A percentile compares a stretch with the other conserved stretches of the same genome.
These are phyloP conservation scores for Chelmon rostratus DNA, from an alignment of 2,797 vertebrate species.

Conservation along the genomic window DNA sequence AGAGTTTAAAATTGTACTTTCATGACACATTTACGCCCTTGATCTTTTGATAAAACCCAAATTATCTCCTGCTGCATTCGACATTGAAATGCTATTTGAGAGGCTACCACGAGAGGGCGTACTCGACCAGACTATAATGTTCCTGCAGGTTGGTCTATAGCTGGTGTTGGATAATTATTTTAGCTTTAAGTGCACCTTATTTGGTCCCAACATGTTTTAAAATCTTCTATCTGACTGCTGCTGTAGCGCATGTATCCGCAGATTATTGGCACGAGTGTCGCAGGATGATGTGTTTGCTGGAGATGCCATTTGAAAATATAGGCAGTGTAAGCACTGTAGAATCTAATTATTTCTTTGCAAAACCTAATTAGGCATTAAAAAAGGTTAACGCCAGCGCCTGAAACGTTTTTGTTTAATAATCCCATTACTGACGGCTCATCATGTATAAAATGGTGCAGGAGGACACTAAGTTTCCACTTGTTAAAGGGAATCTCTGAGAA, in stretches of 20 bases:
- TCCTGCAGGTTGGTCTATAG: conserved; percentile 26
- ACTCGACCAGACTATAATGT: conserved; percentile 20
- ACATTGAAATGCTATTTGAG: background rate
- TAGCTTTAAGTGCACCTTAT: conserved; percentile 85
- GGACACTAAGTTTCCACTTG: conserved; percentile 99
- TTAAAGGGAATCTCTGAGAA: conserved; percentile 91
- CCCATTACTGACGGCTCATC: conserved; percentile 99
- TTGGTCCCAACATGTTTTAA: conserved; percentile 96
- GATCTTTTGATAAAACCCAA: background rate
- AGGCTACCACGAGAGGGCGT: conserved; percentile 59
- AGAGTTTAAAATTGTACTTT: background rate
- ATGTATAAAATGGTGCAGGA: conserved; percentile 99
- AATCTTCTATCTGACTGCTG: conserved; percentile 86
- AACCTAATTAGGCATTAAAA: conserved; percentile 99
- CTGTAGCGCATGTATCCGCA: conserved; percentile 86
- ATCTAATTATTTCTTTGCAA: conserved; percentile 99
- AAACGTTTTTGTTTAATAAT: conserved; percentile 99
- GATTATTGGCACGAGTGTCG: conserved; percentile 91
- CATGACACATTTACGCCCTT: background rate
- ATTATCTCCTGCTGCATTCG: background rate
- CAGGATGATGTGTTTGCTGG: conserved; percentile 92
- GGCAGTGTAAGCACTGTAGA: conserved; percentile 99
- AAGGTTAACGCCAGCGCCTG: conserved; percentile 99
- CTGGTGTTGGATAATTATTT: conserved; percentile 66
- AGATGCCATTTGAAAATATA: conserved; percentile 99